These are phyloP conservation scores for Ptychadena robeensis DNA, from an alignment of 2,797 vertebrate genomes.

Conservation along the genomic window DNA sequence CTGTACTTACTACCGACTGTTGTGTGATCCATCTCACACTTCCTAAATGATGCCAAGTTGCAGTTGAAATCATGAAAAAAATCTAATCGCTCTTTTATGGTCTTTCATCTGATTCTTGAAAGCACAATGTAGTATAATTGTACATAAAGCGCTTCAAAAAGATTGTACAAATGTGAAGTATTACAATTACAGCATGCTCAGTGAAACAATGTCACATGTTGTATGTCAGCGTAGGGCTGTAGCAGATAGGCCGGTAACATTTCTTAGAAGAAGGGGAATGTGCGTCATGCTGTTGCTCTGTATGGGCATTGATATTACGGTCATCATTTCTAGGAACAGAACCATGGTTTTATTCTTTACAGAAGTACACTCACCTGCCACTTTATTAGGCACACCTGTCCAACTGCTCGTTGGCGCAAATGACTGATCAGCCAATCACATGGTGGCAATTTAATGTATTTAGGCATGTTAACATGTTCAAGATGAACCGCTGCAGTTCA, in stretches of 20 bases:
- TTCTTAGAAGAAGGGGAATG: neutral
- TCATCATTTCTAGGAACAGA: too few relatives aligned
- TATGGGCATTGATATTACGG: neutral
- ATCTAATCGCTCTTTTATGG: neutral
- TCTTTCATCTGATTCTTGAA: conserved; percentile 1
- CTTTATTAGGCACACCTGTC: too few relatives aligned
- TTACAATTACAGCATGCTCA: conserved; percentile 32
- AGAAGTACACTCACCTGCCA: too few relatives aligned
- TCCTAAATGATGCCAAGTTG: neutral
- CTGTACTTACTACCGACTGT: too few relatives aligned
- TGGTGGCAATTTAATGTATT: too few relatives aligned
- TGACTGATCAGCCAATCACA: too few relatives aligned
- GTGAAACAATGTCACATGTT: conserved; percentile 12
- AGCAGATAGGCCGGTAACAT: conserved; percentile 1
- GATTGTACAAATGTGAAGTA: conserved; percentile 7
- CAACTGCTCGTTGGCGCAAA: too few relatives aligned
- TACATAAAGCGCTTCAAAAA: conserved; percentile 15
- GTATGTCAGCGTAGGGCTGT: conserved; percentile 13
- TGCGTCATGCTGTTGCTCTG: neutral
- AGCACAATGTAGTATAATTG: conserved; percentile 27
- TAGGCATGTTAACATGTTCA: too few relatives aligned
- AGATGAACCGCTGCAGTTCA: too few relatives aligned
- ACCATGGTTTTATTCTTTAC: too few relatives aligned
- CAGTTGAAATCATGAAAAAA: conserved; percentile 5
- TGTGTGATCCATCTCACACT: too few relatives aligned